Evolutionary conservation across 1,140 invertebrate species (phyloP), one percentile per base, ranked within the genome.

Genomic region (Lepidotrigona ventralis): DNA sequence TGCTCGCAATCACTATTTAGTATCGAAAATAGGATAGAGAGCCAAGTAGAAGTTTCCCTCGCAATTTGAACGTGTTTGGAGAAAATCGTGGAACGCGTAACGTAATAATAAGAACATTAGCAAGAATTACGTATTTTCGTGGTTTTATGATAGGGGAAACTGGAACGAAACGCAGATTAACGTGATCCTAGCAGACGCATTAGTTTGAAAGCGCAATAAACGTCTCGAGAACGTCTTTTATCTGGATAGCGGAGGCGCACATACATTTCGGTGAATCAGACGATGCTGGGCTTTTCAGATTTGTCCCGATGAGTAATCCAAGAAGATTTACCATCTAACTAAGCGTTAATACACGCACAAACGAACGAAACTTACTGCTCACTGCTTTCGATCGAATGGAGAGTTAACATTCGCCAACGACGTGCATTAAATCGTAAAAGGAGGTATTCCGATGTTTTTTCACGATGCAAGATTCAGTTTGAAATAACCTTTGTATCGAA

Each of bases 251-350:
- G 2, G 19, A 39, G 64, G 75, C 68, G 68, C n/a, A 33, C 12
- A 5, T 19, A 23, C 12, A 51, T 15, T 5, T 19, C 21, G 70
- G 60, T 81, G 79, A 81, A 56, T 81, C 79, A 81, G 79, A 54
- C 69, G 63, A 60, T 64, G 72, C 60, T 72, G 53, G 60, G 26
- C 17, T 29, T 81, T 46, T 53, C 78, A 56, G 63, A 75, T 75
- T 81, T 46, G 53, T 39, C 60, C 71, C 79, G 79, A 75, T 81
- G 79, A 81, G 71, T 75, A 81, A 81, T 81, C 79, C 72, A 56
- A 3, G 15, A 29, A 33, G 29, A 74, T 5, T 23, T 23, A 23
- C 26, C 11, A 51, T 12, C 72, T 21, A 58, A 33, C 26, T 9
- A 29, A 29, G 26, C 23, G n/a, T 39, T 54, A 56, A 68, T 33